Evolutionary conservation across 92 coral and sea anemone species (phyloP).

Genomic region (Paragorgia papillata): DNA sequence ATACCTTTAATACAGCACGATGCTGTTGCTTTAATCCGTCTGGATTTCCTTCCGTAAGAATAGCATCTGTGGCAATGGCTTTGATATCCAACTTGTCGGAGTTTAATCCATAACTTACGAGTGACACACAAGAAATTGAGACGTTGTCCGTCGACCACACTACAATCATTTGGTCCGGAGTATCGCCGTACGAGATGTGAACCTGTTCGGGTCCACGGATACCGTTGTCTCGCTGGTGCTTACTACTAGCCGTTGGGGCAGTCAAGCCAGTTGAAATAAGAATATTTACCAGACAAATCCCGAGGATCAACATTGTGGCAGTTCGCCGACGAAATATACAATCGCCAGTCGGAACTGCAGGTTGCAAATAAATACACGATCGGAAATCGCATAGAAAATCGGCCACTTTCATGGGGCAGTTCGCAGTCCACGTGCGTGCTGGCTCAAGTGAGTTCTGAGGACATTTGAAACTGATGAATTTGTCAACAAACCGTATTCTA

Average conservation of each 20-base stretch:
- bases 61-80: slow-evolving; percentile 58
- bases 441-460: too few relatives aligned
- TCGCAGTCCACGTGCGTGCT: too few relatives aligned
- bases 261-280: neutral
- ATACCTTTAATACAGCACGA: slow-evolving; percentile 68
- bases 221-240: slow-evolving; percentile 1
- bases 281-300: neutral
- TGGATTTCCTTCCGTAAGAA: slow-evolving; percentile 79
- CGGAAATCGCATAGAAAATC: too few relatives aligned
- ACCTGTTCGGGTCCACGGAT: slow-evolving; percentile 72
- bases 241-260: neutral
- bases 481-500: too few relatives aligned
- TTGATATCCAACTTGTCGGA: slow-evolving; percentile 55
- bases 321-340: too few relatives aligned
- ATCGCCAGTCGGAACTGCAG: neutral
- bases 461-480: too few relatives aligned
- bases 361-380: too few relatives aligned
- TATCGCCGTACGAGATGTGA: slow-evolving; percentile 72
- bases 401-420: too few relatives aligned
- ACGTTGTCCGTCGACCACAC: slow-evolving; percentile 71
- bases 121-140: slow-evolving; percentile 49
- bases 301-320: neutral
- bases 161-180: slow-evolving; percentile 66
- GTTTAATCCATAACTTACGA: slow-evolving; percentile 65
- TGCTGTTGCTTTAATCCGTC: slow-evolving; percentile 64